These are phyloP conservation scores for Drosophila chauvacae DNA, from an alignment of 1,140 invertebrate species.

Conservation along the genomic window DNA sequence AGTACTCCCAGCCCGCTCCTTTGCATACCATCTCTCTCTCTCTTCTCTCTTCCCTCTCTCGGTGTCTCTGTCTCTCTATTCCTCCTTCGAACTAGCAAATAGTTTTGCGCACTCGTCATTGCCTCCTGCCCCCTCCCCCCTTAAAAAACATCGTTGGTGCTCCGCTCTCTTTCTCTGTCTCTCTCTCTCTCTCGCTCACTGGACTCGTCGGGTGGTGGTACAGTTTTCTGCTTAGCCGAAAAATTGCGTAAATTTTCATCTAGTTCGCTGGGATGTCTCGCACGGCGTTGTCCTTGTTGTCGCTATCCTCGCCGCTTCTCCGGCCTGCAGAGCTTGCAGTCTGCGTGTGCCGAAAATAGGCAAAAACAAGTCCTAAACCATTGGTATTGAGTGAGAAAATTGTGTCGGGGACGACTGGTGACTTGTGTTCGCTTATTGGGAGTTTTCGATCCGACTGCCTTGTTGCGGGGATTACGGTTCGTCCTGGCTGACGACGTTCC, in stretches of 20 bases:
- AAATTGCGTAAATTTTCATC: slow-evolving; percentile 82
- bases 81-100: slow-evolving; percentile 46
- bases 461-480: slow-evolving; percentile 7
- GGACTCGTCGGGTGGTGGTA: slow-evolving; percentile 75
- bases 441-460: slow-evolving; percentile 28
- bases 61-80: slow-evolving; percentile 35
- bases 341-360: slow-evolving; percentile 47
- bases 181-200: slow-evolving; percentile 14
- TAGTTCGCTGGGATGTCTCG: slow-evolving; percentile 76
- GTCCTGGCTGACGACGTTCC: slow-evolving; percentile 21
- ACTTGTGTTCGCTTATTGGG: slow-evolving; percentile 41
- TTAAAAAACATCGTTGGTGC: slow-evolving; percentile 25
- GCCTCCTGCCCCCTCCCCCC: slow-evolving; percentile 19
- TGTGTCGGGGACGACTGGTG: slow-evolving; percentile 37
- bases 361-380: slow-evolving; percentile 15
- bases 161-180: slow-evolving; percentile 3
- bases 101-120: slow-evolving; percentile 71
- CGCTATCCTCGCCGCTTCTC: slow-evolving; percentile 51
- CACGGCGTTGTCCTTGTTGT: slow-evolving; percentile 65
- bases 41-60: slow-evolving; percentile 14
- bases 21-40: slow-evolving; percentile 27
- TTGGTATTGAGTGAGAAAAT: slow-evolving; percentile 33
- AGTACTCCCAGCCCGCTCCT: slow-evolving; percentile 44
- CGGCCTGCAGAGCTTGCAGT: slow-evolving; percentile 42
- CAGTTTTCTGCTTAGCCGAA: slow-evolving; percentile 78